Percentiles rank a stretch among this genome's conserved stretches.
phyloP scores from a whole-genome alignment of 2,113 vertebrate genomes.

The Hepsetus odoe region DNA sequence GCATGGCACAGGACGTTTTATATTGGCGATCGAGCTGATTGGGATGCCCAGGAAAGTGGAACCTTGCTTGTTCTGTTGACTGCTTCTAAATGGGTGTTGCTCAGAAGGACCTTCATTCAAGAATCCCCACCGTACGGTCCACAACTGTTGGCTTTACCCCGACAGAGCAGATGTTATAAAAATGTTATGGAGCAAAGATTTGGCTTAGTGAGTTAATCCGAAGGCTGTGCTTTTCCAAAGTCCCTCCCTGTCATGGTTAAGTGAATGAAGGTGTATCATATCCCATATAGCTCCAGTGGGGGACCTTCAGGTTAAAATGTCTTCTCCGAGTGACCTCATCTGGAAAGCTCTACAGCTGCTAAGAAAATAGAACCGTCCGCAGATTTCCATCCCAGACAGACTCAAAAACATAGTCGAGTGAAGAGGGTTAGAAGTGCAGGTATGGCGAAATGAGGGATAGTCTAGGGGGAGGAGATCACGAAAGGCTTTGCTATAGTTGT shows the following conservation, averaged over 20 bases:
- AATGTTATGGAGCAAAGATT: conserved; percentile 16
- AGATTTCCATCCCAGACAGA: neutral
- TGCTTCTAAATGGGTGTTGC: neutral
- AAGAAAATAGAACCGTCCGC: neutral
- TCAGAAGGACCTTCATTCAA: neutral
- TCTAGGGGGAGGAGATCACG: neutral
- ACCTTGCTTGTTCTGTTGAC: conserved; percentile 5
- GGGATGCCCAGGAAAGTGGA: neutral
- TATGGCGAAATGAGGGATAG: no score
- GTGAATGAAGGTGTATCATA: neutral
- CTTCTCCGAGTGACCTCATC: conserved; percentile 2
- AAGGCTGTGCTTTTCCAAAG: neutral
- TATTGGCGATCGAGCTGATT: conserved; percentile 12
- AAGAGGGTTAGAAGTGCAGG: neutral
- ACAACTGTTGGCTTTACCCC: conserved; percentile 29
- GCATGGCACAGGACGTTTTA: neutral
- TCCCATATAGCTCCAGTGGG: conserved; percentile 8
- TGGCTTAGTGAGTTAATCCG: neutral
- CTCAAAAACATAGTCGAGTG: neutral
- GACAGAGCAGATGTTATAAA: neutral
- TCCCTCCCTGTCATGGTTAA: conserved; percentile 1
- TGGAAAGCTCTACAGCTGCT: neutral
- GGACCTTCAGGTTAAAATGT: neutral
- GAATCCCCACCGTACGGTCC: neutral
- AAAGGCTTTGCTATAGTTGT: no score